Evolutionary conservation across 2,888 invertebrate species (phyloP).

Genomic region (Limnephilus lunatus): DNA sequence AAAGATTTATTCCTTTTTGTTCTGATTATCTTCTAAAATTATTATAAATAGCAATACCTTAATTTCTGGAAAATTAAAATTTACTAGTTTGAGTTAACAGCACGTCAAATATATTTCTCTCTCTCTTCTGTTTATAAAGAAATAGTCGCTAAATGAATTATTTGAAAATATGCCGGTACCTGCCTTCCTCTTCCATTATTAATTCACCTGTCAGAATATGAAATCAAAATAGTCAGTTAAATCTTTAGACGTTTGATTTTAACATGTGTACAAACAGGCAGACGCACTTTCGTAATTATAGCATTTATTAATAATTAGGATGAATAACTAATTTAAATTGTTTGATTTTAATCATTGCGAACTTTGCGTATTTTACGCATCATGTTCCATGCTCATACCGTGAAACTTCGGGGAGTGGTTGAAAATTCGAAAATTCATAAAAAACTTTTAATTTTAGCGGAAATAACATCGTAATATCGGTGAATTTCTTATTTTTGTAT

Average conservation of each 20-base stretch:
- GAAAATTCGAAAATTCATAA: too few species aligned
- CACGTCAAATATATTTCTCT: not conserved
- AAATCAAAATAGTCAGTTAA: not conserved
- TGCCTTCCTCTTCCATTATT: not conserved
- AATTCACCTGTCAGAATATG: not conserved
- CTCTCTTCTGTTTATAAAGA: not conserved
- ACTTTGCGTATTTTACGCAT: not conserved
- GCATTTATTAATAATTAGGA: not conserved
- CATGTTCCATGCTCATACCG: too few species aligned
- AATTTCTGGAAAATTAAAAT: not conserved
- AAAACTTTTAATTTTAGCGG: too few species aligned
- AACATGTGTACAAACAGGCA: not conserved
- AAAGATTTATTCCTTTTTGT: too few species aligned
- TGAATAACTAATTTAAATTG: not conserved
- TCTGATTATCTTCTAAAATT: too few species aligned
- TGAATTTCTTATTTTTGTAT: too few species aligned
- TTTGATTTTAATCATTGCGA: not conserved
- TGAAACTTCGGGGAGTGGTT: too few species aligned
- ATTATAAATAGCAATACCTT: too few species aligned
- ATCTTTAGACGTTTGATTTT: not conserved
- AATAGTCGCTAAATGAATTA: not conserved
- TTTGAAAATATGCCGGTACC: not conserved
- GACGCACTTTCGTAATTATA: not conserved
- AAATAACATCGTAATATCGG: too few species aligned
- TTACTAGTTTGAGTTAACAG: not conserved